Evolutionary conservation across 2,113 vertebrate genomes (phyloP).

Genomic region (Pygathrix nemaeus): DNA sequence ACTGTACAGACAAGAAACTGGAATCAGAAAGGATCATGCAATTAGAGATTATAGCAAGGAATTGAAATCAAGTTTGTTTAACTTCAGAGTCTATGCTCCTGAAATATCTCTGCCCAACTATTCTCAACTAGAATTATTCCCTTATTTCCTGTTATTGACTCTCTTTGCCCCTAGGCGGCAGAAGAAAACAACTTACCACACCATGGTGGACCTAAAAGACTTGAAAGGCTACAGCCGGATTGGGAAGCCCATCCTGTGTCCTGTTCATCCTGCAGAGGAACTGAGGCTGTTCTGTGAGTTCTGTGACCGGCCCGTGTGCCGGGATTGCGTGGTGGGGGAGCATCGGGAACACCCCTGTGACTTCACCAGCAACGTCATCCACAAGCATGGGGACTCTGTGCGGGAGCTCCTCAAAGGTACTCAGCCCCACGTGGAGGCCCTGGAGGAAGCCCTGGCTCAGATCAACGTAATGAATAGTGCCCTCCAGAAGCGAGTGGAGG

Average conservation of each 20-base stretch:
- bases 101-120: neutral
- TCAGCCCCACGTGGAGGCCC: constrained; percentile 83
- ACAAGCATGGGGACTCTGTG: constrained; percentile 87
- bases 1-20: neutral
- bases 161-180: constrained; percentile 87
- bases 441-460: constrained; percentile 85
- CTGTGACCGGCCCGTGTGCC: constrained; percentile 90
- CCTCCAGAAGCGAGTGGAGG: constrained; percentile 78
- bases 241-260: constrained; percentile 87
- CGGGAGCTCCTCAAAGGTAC: constrained; percentile 86
- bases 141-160: neutral
- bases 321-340: constrained; percentile 85
- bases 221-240: constrained; percentile 83
- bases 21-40: neutral
- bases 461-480: constrained; percentile 81
- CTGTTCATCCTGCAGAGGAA: constrained; percentile 89
- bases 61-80: neutral
- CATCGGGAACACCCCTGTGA: constrained; percentile 90
- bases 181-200: constrained; percentile 90
- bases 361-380: constrained; percentile 82
- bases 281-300: constrained; percentile 92
- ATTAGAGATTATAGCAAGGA: neutral
- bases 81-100: neutral
- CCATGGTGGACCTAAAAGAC: constrained; percentile 85
- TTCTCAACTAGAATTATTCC: neutral